phyloP scores from a whole-genome alignment of 2,888 invertebrate genomes.

The Chesias legatella region DNA sequence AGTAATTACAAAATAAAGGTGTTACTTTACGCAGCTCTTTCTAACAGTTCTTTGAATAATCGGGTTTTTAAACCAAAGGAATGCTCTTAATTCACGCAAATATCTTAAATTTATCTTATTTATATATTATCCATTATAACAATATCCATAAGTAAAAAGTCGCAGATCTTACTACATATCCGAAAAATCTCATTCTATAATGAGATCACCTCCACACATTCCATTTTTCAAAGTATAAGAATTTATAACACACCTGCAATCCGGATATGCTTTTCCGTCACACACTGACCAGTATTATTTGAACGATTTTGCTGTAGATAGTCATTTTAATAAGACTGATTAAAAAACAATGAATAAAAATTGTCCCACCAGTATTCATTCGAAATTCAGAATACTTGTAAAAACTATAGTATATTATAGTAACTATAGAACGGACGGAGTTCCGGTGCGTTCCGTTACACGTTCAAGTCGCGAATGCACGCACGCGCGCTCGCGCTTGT shows the following conservation, averaged over 20 bases:
- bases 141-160: too few relatives aligned
- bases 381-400: conserved; percentile 7
- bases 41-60: too few relatives aligned
- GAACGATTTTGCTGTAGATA: conserved; percentile 75
- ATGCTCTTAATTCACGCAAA: too few relatives aligned
- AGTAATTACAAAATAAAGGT: too few relatives aligned
- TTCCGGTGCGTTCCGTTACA: conserved; percentile 46
- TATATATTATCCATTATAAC: too few relatives aligned
- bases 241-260: conserved; percentile 36
- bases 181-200: too few relatives aligned
- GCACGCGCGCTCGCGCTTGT: conserved; percentile 9
- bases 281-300: conserved; percentile 73
- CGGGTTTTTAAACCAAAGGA: too few relatives aligned
- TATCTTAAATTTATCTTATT: too few relatives aligned
- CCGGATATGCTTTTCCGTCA: conserved; percentile 39
- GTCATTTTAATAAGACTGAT: conserved; percentile 54
- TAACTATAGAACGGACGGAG: conserved; percentile 22
- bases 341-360: conserved; percentile 18
- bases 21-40: too few relatives aligned
- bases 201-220: neutral
- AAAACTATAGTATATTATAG: conserved; percentile 25
- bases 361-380: conserved; percentile 26
- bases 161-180: too few relatives aligned
- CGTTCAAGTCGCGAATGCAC: conserved; percentile 51
- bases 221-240: conserved; percentile 1